These are phyloP conservation scores for Aphis craccivora DNA, from an alignment of 1,140 invertebrate genomes.

Conservation along the genomic window DNA sequence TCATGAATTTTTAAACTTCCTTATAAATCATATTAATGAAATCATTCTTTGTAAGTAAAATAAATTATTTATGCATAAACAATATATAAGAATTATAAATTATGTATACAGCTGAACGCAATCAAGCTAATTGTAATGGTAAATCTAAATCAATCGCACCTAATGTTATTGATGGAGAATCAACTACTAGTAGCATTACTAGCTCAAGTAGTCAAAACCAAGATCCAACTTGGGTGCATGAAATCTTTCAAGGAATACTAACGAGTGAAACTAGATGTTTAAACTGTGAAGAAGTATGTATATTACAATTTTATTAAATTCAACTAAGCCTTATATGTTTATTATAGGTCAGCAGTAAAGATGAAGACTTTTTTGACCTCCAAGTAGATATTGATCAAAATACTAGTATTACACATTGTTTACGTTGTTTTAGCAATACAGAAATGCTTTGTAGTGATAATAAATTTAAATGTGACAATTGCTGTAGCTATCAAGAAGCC, in stretches of 20 bases:
- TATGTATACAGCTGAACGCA: conserved; percentile 75
- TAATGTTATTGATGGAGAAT: conserved; percentile 66
- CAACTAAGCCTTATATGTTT: conserved; percentile 24
- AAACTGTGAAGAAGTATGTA: conserved; percentile 95
- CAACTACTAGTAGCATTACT: conserved; percentile 64
- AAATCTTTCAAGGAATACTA: conserved; percentile 99
- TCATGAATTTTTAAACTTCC: conserved; percentile 98
- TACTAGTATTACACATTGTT: conserved; percentile 97
- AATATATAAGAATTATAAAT: conserved; percentile 34
- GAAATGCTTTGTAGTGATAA: conserved; percentile 99
- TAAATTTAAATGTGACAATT: conserved; percentile 99
- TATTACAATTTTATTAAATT: conserved; percentile 4
- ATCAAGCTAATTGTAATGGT: conserved; percentile 71
- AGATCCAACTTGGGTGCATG: conserved; percentile 98
- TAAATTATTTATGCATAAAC: not conserved
- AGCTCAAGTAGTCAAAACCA: conserved; percentile 67
- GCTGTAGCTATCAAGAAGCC: conserved; percentile 98
- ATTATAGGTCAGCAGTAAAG: conserved; percentile 86
- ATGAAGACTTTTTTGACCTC: conserved; percentile 99
- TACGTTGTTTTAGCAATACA: conserved; percentile 96
- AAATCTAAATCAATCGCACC: conserved; percentile 63
- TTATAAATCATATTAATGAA: conserved; percentile 96
- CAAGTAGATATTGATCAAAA: conserved; percentile 99
- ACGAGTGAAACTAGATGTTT: conserved; percentile 99
- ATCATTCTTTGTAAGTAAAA: conserved; percentile 81